Conservation (phyloP, 2,113 vertebrate genomes). For the Nycticebus coucang region DNA sequence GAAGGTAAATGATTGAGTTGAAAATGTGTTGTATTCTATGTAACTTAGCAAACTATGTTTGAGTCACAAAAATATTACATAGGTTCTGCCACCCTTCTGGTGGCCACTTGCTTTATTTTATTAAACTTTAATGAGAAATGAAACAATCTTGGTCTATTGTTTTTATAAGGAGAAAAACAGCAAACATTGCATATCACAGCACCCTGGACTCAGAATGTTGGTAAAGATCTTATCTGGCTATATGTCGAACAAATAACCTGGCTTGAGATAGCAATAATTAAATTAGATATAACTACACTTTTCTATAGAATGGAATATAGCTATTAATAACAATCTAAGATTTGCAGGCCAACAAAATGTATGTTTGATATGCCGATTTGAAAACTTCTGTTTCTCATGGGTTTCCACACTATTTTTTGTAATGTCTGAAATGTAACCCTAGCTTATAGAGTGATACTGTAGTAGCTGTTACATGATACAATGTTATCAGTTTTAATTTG, state of each 20-base stretch:
- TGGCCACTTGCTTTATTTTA: constrained; percentile 1
- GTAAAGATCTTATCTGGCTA: background rate
- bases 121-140: constrained; percentile 34
- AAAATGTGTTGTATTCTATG: background rate
- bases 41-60: constrained; percentile 23
- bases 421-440: constrained; percentile 27
- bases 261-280: background rate
- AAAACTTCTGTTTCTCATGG: background rate
- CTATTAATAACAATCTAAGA: background rate
- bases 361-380: background rate
- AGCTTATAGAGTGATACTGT: constrained; percentile 59
- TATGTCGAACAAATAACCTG: background rate
- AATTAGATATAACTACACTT: background rate
- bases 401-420: background rate
- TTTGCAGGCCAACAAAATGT: background rate
- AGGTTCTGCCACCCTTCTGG: background rate
- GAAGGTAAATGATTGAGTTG: background rate
- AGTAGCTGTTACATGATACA: constrained; percentile 67
- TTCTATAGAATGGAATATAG: background rate
- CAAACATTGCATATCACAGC: background rate
- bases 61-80: background rate
- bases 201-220: background rate
- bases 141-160: background rate
- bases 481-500: constrained; percentile 82
- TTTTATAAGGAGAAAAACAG: background rate